Percentiles rank a stretch among this genome's conserved stretches.
Evolutionary conservation across 2,888 invertebrate species (phyloP).

Genomic region (Coenonympha arcania): DNA sequence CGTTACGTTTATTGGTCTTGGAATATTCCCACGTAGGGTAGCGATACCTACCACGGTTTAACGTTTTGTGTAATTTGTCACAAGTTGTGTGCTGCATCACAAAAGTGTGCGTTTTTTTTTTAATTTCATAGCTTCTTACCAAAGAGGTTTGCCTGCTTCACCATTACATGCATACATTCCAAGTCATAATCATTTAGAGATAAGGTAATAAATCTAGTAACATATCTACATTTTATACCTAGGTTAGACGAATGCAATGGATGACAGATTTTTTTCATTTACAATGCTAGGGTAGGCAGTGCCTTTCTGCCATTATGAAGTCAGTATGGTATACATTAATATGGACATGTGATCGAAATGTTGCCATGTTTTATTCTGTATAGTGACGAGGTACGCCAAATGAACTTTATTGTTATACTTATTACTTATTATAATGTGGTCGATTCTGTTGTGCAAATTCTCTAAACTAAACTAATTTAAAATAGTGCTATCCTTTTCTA

Average conservation of each 20-base stretch:
- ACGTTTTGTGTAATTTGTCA: constrained; percentile 20
- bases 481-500: no score
- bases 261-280: constrained; percentile 4
- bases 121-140: constrained; percentile 21
- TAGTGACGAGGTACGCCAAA: constrained; percentile 57
- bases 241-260: constrained; percentile 4
- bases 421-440: no score
- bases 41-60: background rate
- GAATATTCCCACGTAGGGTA: no score
- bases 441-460: background rate
- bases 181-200: constrained; percentile 16
- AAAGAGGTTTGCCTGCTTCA: constrained; percentile 22
- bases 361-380: constrained; percentile 45
- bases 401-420: constrained; percentile 41
- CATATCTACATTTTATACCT: constrained; percentile 14
- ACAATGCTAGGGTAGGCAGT: background rate
- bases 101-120: constrained; percentile 14
- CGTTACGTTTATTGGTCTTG: no score
- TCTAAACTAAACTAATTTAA: no score
- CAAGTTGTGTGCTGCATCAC: constrained; percentile 28
- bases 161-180: constrained; percentile 22
- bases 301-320: background rate
- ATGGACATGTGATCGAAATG: constrained; percentile 41
- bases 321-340: constrained; percentile 1
- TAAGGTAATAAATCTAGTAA: constrained; percentile 6